These are phyloP conservation scores for Prionailurus bengalensis DNA, from an alignment of 2,113 vertebrate genomes.

Conservation along the genomic window DNA sequence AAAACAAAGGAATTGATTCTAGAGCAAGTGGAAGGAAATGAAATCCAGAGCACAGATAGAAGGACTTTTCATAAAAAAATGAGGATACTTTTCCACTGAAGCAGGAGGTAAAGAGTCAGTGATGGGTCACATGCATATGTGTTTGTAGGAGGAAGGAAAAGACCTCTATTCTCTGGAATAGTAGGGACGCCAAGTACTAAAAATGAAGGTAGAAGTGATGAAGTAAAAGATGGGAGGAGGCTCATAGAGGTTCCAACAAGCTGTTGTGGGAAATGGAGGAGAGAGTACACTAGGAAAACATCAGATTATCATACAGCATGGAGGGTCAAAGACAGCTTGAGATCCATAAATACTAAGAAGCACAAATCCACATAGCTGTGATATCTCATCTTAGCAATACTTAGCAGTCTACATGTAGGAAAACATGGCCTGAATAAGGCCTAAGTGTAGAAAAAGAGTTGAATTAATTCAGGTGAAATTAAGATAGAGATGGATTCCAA, in stretches of 20 bases:
- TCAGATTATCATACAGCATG: background rate
- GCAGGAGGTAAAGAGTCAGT: background rate
- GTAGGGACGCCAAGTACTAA: background rate
- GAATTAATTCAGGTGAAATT: constrained; percentile 30
- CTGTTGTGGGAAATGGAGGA: background rate
- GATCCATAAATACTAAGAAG: constrained; percentile 12
- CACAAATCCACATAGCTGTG: background rate
- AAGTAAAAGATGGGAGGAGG: background rate
- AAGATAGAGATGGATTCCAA: constrained; percentile 8
- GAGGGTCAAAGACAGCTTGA: background rate
- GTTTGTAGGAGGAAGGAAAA: background rate
- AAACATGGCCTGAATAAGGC: background rate
- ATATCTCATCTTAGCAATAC: constrained; percentile 14
- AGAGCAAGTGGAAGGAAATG: background rate
- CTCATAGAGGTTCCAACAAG: background rate
- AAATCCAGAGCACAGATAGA: background rate
- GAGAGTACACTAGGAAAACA: background rate
- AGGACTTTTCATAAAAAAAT: background rate
- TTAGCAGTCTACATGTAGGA: background rate
- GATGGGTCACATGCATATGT: background rate
- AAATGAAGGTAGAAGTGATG: background rate
- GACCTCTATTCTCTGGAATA: background rate
- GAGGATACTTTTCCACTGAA: background rate
- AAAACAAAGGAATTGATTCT: constrained; percentile 22
- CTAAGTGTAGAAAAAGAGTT: background rate